Percentiles rank a stretch among this genome's conserved stretches.
Conservation (phyloP, 2,113 vertebrate species). For the Xyliphius kryptos region DNA sequence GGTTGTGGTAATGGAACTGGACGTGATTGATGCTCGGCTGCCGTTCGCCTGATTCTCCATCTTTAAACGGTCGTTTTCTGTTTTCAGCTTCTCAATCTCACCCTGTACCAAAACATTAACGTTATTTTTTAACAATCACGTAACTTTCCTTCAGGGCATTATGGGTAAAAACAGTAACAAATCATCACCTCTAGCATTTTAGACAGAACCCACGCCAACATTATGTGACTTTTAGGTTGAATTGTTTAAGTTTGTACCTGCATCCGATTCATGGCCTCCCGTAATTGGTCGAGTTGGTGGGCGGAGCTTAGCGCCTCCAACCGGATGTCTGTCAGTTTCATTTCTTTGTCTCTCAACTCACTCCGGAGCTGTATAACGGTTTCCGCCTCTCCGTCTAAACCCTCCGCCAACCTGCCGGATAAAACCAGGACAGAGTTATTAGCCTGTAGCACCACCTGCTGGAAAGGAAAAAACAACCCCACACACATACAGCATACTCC, state of each 20-base stretch:
- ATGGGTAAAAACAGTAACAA: no score
- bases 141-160: no score
- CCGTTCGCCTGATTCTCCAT: slow-evolving; percentile 80
- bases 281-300: no score
- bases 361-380: slow-evolving; percentile 91
- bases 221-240: not conserved
- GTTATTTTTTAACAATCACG: no score
- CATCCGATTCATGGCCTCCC: slow-evolving; percentile 98
- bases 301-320: no score
- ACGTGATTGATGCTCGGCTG: slow-evolving; percentile 73
- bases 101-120: slow-evolving; percentile 55
- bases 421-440: no score
- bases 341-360: slow-evolving; percentile 95
- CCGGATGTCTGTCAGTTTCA: slow-evolving; percentile 95
- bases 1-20: slow-evolving; percentile 76
- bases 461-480: no score
- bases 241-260: slow-evolving; percentile 66
- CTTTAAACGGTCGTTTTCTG: slow-evolving; percentile 89
- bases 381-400: slow-evolving; percentile 87
- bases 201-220: no score
- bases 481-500: no score
- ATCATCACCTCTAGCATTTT: no score
- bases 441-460: no score
- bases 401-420: slow-evolving; percentile 89
- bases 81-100: slow-evolving; percentile 93